Conservation (phyloP, 2,797 vertebrate genomes). For the Eulemur rubriventer region DNA sequence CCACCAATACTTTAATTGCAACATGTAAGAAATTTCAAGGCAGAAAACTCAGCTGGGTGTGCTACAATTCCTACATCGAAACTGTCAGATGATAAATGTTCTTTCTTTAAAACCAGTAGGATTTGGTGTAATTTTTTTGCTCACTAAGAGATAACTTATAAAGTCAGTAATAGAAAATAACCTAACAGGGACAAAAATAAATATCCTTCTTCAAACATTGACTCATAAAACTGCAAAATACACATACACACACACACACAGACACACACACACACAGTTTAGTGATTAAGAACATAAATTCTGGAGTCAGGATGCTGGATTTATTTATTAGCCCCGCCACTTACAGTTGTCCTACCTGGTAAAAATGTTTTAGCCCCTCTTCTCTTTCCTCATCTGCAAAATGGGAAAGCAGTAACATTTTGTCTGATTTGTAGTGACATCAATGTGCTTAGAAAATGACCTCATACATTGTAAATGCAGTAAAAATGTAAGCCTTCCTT, state of each 20-base stretch:
- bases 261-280: background rate
- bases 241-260: background rate
- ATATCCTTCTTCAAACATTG: background rate
- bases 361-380: background rate
- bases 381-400: background rate
- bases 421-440: background rate
- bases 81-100: background rate
- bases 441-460: background rate
- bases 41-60: background rate
- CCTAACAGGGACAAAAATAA: background rate
- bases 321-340: background rate
- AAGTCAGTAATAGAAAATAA: background rate
- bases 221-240: background rate
- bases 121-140: background rate
- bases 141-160: background rate
- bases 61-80: background rate
- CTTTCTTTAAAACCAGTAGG: background rate
- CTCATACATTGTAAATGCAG: background rate
- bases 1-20: background rate
- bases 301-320: background rate
- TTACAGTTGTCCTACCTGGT: background rate
- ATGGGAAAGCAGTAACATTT: background rate
- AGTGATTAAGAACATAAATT: background rate
- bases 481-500: background rate
- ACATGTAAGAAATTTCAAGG: background rate